phyloP scores from a whole-genome alignment of 2,113 vertebrate species.

The Melanostigma gelatinosum region DNA sequence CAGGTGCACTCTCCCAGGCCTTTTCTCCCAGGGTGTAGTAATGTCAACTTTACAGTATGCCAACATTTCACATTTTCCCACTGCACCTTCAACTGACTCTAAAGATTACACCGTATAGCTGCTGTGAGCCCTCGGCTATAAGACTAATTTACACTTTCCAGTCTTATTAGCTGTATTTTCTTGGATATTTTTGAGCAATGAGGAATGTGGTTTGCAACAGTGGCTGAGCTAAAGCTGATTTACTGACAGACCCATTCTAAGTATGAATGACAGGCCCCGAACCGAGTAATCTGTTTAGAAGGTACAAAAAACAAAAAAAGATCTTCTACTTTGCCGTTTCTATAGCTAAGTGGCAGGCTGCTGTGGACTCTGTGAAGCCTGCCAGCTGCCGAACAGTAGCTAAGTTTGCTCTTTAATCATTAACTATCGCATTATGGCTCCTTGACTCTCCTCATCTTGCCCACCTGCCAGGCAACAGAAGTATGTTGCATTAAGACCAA shows the following conservation, averaged over 20 bases:
- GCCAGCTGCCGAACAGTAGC: slow-evolving; percentile 69
- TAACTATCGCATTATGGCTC: slow-evolving; percentile 62
- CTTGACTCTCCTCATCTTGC: slow-evolving; percentile 30
- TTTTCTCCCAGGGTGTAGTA: slow-evolving; percentile 41
- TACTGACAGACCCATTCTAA: background rate
- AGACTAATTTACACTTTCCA: background rate
- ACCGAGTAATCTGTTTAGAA: slow-evolving; percentile 18
- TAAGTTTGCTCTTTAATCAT: slow-evolving; percentile 73
- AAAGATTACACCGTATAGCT: background rate
- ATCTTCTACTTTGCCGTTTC: background rate
- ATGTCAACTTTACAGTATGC: slow-evolving; percentile 39
- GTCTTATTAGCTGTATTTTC: slow-evolving; percentile 3
- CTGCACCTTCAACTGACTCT: background rate
- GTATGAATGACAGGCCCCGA: slow-evolving; percentile 18
- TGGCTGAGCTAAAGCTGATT: slow-evolving; percentile 13
- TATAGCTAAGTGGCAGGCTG: background rate
- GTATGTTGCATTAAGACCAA: slow-evolving; percentile 23
- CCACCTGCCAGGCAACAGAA: slow-evolving; percentile 66
- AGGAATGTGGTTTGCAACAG: background rate
- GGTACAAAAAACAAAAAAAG: background rate
- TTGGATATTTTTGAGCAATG: slow-evolving; percentile 3
- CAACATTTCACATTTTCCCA: slow-evolving; percentile 22
- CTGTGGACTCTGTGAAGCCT: slow-evolving; percentile 48
- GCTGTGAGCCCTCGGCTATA: background rate
- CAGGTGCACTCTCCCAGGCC: slow-evolving; percentile 53